A percentile compares a stretch with the other conserved stretches of the same genome.
Conservation (phyloP, 2,113 vertebrate species). For the Dicrurus megarhynchus region DNA sequence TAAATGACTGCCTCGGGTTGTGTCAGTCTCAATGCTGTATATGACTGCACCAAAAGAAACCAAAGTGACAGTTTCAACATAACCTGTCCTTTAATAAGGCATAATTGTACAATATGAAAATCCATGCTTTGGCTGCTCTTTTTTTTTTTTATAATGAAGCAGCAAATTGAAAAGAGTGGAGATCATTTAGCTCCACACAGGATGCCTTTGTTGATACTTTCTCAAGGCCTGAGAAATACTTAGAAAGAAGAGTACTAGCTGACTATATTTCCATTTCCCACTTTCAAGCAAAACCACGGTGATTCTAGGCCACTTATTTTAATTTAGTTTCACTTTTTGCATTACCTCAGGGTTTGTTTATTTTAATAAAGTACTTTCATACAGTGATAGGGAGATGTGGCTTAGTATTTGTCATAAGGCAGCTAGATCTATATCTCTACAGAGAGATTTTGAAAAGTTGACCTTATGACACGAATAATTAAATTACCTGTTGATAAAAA, state of each 20-base stretch:
- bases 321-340: background rate
- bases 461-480: background rate
- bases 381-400: background rate
- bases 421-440: background rate
- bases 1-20: background rate
- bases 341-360: background rate
- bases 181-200: background rate
- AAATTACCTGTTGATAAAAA: background rate
- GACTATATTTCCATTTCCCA: background rate
- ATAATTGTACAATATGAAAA: background rate
- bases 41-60: background rate
- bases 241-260: background rate
- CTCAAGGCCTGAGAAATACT: background rate
- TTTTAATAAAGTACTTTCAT: background rate
- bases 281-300: background rate
- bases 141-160: background rate
- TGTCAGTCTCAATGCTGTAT: background rate
- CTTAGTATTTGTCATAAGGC: background rate
- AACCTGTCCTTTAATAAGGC: background rate
- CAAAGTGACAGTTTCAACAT: background rate
- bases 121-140: background rate
- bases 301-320: background rate
- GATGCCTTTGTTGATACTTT: background rate
- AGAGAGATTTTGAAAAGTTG: background rate
- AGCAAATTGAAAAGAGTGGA: background rate